Conservation (phyloP, 2,797 vertebrate species). For the Ceyx erithaca region DNA sequence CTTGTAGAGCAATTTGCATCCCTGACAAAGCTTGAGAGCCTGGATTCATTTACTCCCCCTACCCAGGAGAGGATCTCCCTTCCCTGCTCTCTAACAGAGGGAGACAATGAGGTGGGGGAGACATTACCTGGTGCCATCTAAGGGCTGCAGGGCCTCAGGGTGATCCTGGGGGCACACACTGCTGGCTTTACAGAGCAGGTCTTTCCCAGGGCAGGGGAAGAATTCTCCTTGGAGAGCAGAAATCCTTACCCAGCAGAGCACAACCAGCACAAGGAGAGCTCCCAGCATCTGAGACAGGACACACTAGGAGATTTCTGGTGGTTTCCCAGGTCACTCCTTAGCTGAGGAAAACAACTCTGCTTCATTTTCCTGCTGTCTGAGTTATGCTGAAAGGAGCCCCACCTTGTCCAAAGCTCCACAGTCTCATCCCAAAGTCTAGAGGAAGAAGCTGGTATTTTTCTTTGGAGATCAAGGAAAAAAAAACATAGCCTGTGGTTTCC, state of each 20-base stretch:
- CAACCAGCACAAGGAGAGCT: neutral
- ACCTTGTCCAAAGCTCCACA: neutral
- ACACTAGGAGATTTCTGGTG: neutral
- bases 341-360: neutral
- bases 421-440: neutral
- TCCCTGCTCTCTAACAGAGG: neutral
- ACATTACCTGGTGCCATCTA: neutral
- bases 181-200: neutral
- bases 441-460: neutral
- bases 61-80: neutral
- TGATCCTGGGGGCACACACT: neutral
- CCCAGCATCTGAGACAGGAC: neutral
- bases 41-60: neutral
- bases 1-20: slow-evolving; percentile 43
- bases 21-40: neutral
- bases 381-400: neutral
- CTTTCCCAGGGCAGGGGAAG: neutral
- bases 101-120: neutral
- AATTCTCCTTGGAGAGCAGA: neutral
- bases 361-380: neutral
- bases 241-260: neutral
- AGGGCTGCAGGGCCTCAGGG: neutral
- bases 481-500: rapidly evolving
- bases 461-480: neutral
- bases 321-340: neutral